Evolutionary conservation across 2,888 invertebrate genomes (phyloP).

Genomic region (Cepaea hortensis): DNA sequence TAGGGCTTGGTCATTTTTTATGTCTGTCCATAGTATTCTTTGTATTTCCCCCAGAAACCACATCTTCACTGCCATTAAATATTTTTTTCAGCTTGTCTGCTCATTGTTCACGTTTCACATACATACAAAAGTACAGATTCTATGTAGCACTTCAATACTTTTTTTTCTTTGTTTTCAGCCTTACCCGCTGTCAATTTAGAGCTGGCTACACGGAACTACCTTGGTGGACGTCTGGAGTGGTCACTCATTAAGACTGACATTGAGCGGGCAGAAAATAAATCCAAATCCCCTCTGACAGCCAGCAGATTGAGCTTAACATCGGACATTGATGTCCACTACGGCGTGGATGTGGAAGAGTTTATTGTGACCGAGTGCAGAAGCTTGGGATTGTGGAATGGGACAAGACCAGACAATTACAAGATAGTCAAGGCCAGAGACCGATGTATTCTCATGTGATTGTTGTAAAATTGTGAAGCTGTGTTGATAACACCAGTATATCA

Average conservation of each 20-base stretch:
- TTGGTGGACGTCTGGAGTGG: constrained; percentile 70
- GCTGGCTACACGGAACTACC: constrained; percentile 72
- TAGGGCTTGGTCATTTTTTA: too few species aligned
- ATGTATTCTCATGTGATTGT: constrained; percentile 65
- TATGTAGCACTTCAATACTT: too few species aligned
- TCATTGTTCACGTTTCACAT: too few species aligned
- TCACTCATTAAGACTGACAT: constrained; percentile 61
- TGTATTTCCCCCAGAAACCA: too few species aligned
- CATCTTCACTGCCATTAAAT: too few species aligned
- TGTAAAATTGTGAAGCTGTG: not conserved
- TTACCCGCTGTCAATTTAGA: constrained; percentile 72
- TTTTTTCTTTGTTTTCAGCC: constrained; percentile 58
- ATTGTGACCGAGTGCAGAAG: constrained; percentile 69
- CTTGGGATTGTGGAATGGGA: constrained; percentile 70
- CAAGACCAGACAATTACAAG: constrained; percentile 66
- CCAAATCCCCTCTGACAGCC: constrained; percentile 63
- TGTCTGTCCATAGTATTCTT: too few species aligned
- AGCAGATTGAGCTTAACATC: constrained; percentile 63
- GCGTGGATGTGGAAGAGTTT: constrained; percentile 72
- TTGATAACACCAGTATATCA: not conserved
- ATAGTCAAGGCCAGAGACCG: constrained; percentile 63
- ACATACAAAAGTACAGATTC: too few species aligned
- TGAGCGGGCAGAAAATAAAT: constrained; percentile 61
- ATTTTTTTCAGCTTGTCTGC: too few species aligned
- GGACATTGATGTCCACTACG: constrained; percentile 69